phyloP scores from a whole-genome alignment of 1,140 invertebrate genomes.

The Pogonomyrmex barbatus region DNA sequence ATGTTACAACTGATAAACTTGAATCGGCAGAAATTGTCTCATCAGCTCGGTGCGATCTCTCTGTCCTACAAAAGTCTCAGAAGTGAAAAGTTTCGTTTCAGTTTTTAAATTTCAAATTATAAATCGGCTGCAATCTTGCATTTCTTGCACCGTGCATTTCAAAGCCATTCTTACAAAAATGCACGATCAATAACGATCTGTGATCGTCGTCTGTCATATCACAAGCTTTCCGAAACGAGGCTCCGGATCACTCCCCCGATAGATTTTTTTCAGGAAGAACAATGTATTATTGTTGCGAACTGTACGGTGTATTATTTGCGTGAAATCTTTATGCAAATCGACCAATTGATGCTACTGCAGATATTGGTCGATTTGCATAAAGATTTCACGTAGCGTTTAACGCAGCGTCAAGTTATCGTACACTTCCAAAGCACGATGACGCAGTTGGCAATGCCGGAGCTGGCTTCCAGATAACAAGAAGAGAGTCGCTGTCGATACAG shows the following conservation, averaged over 20 bases:
- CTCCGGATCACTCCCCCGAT: no score
- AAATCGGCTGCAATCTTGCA: background rate
- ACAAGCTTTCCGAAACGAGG: background rate
- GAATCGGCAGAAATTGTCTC: background rate
- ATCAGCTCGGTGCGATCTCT: background rate
- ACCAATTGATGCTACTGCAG: background rate
- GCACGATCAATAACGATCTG: background rate
- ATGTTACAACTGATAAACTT: background rate
- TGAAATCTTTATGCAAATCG: background rate
- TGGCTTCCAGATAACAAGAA: constrained; percentile 24
- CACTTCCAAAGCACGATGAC: background rate
- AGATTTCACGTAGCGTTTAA: background rate
- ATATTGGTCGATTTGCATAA: background rate
- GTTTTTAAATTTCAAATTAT: no score
- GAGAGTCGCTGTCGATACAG: background rate
- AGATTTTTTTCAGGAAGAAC: no score
- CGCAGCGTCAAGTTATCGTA: background rate
- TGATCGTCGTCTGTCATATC: background rate
- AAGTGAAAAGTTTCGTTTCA: background rate
- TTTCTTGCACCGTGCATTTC: background rate
- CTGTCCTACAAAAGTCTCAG: no score
- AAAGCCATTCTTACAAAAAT: background rate
- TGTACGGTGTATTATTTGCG: background rate
- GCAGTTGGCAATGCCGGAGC: background rate
- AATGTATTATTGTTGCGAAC: background rate